phyloP scores from a whole-genome alignment of 2,888 invertebrate genomes.

The Apocheima hispidaria region DNA sequence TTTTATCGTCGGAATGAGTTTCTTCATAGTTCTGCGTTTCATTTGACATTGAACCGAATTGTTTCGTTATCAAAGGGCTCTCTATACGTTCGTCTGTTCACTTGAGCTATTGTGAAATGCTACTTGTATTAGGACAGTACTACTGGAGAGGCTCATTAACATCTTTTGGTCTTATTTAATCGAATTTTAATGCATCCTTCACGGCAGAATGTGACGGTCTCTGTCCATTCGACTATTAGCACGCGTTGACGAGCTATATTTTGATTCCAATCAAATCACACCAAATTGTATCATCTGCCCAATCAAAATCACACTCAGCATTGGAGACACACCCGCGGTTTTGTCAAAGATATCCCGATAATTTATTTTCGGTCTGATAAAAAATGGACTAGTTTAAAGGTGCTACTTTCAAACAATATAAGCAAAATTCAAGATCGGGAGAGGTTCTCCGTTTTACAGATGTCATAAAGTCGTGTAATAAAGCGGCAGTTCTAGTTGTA shows the following conservation, averaged over 20 bases:
- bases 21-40: conserved; percentile 70
- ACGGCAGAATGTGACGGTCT: conserved; percentile 59
- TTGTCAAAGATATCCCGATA: conserved; percentile 50
- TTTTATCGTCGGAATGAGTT: conserved; percentile 68
- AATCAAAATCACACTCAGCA: too few species aligned
- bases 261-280: too few species aligned
- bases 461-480: conserved; percentile 50
- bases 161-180: conserved; percentile 69
- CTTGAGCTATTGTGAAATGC: conserved; percentile 68
- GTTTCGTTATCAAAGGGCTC: conserved; percentile 77
- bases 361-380: conserved; percentile 42
- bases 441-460: conserved; percentile 55
- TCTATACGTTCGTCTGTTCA: conserved; percentile 64
- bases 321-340: conserved; percentile 49
- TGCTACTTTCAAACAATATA: conserved; percentile 48
- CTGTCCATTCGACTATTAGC: conserved; percentile 64
- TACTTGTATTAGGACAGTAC: conserved; percentile 58
- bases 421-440: conserved; percentile 61
- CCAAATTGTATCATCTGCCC: too few species aligned
- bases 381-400: conserved; percentile 49
- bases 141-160: conserved; percentile 63
- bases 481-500: conserved; percentile 63
- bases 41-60: conserved; percentile 82
- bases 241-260: conserved; percentile 68
- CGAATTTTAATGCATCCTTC: conserved; percentile 71